Percentiles rank a stretch among this genome's conserved stretches.
These are phyloP conservation scores for Ips typographus DNA, from an alignment of 1,140 invertebrate genomes.

Conservation along the genomic window DNA sequence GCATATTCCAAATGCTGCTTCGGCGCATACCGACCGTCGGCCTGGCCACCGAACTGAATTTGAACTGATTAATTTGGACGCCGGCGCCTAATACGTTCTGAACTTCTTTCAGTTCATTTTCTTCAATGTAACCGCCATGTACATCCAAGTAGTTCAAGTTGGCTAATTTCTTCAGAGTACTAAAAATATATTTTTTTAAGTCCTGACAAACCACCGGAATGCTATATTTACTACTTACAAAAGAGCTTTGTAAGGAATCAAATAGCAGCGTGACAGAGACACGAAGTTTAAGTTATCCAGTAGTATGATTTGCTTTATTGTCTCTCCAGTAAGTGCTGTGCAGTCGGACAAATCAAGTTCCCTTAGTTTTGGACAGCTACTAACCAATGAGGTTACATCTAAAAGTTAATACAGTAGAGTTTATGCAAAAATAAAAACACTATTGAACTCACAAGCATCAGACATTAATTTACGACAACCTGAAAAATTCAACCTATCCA, in stretches of 20 bases:
- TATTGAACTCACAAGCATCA: slow-evolving; percentile 68
- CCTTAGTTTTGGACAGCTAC: slow-evolving; percentile 68
- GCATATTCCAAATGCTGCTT: slow-evolving; percentile 85
- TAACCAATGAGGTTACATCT: slow-evolving; percentile 69
- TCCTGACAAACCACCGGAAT: slow-evolving; percentile 17
- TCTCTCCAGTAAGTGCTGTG: slow-evolving; percentile 64
- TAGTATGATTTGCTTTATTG: slow-evolving; percentile 61
- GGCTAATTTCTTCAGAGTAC: slow-evolving; percentile 42
- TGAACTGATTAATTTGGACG: slow-evolving; percentile 67
- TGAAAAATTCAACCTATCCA: slow-evolving; percentile 77
- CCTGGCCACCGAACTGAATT: slow-evolving; percentile 79
- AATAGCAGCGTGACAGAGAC: slow-evolving; percentile 81
- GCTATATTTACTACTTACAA: slow-evolving; percentile 63
- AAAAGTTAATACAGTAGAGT: slow-evolving; percentile 47
- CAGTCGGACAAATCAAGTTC: slow-evolving; percentile 88
- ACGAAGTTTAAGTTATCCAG: slow-evolving; percentile 77
- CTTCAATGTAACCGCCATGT: slow-evolving; percentile 49
- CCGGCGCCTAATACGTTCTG: slow-evolving; percentile 48
- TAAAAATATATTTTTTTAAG: too few relatives aligned
- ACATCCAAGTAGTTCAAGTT: slow-evolving; percentile 49
- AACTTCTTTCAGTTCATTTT: slow-evolving; percentile 43
- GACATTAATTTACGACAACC: slow-evolving; percentile 74
- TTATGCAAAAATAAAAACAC: too few relatives aligned
- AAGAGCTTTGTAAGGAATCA: slow-evolving; percentile 64
- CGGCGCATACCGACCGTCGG: slow-evolving; percentile 82